Evolutionary conservation across 2,888 invertebrate genomes (phyloP).

Genomic region (Philonicus albiceps): DNA sequence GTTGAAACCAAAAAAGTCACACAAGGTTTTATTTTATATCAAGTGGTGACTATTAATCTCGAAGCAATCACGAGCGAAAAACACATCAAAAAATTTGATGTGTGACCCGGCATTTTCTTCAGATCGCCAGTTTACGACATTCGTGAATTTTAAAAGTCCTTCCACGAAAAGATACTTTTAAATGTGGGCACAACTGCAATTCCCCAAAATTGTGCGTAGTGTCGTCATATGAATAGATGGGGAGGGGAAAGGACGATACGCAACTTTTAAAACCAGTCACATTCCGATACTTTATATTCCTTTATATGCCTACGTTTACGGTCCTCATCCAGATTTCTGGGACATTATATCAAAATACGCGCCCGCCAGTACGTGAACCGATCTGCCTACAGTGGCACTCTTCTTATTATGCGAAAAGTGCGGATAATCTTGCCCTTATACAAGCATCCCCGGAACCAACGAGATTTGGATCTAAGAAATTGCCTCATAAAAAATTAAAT

Average conservation of each 20-base stretch:
- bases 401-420: background rate
- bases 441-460: background rate
- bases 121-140: background rate
- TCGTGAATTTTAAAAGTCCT: background rate
- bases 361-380: background rate
- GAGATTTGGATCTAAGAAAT: background rate
- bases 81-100: background rate
- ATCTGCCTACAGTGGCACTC: background rate
- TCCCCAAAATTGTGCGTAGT: background rate
- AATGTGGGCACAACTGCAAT: background rate
- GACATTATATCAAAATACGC: background rate
- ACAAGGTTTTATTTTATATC: background rate
- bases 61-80: background rate
- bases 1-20: background rate
- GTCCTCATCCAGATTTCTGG: background rate
- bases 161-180: background rate
- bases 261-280: background rate
- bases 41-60: background rate
- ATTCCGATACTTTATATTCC: slow-evolving; percentile 5
- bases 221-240: background rate
- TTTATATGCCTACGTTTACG: slow-evolving; percentile 4
- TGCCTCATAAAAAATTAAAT: slow-evolving; percentile 12
- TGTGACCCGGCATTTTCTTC: background rate
- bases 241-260: background rate
- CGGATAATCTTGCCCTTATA: background rate